Conservation (phyloP, 2,888 invertebrate genomes). For the Sarcophaga variegata region DNA sequence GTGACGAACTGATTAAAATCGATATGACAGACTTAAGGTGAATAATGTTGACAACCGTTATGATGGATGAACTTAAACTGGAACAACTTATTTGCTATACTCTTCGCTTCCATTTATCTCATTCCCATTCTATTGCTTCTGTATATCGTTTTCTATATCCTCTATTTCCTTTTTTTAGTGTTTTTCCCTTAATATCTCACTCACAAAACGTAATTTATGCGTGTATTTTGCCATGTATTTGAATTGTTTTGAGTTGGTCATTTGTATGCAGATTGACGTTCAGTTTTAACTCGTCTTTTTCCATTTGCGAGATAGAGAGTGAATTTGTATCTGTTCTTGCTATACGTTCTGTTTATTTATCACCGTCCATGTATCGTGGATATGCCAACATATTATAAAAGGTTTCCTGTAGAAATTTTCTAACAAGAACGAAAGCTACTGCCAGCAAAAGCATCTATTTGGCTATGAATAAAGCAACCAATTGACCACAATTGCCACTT, state of each 20-base stretch:
- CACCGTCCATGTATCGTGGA: no score
- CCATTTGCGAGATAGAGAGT: no score
- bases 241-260: conserved; percentile 36
- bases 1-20: conserved; percentile 60
- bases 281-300: background rate
- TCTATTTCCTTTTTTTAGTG: background rate
- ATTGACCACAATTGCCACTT: conserved; percentile 8
- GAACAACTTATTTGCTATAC: conserved; percentile 56
- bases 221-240: conserved; percentile 15
- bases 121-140: no score
- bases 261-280: conserved; percentile 63
- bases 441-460: background rate
- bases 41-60: conserved; percentile 58
- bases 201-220: background rate
- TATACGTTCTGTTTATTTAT: conserved; percentile 12
- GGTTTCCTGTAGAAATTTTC: background rate
- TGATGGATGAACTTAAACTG: conserved; percentile 67
- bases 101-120: background rate
- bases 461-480: background rate
- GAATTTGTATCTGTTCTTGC: conserved; percentile 20
- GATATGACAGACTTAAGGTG: conserved; percentile 63
- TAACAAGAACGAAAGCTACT: background rate
- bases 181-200: background rate
- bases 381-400: background rate
- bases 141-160: no score